phyloP scores from a whole-genome alignment of 2,113 vertebrate genomes.

The Calypte anna region DNA sequence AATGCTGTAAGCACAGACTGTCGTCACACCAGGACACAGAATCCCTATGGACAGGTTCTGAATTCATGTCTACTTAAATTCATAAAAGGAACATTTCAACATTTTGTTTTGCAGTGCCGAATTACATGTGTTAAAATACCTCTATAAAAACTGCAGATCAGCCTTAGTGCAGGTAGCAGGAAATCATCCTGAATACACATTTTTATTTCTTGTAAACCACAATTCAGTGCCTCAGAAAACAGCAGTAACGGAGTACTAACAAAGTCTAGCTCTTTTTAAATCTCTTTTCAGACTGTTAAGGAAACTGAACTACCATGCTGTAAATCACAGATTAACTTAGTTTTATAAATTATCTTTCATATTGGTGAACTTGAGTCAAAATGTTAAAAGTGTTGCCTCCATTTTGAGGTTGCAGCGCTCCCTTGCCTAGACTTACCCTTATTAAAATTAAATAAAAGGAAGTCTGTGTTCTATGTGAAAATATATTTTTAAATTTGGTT shows the following conservation, averaged over 20 bases:
- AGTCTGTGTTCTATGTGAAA: background rate
- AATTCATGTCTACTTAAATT: background rate
- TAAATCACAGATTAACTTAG: background rate
- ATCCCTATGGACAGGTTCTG: background rate
- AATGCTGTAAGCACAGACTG: background rate
- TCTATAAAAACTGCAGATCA: background rate
- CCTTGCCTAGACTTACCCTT: background rate
- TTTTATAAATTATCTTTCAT: background rate
- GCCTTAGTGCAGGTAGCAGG: background rate
- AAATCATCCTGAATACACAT: background rate
- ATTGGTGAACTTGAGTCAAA: background rate
- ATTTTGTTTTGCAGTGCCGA: background rate
- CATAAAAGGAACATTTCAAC: background rate
- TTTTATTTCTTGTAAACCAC: background rate
- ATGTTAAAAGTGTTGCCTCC: rapidly evolving
- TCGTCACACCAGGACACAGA: background rate
- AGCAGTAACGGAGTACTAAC: background rate
- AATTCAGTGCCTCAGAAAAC: background rate
- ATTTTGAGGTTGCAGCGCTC: background rate
- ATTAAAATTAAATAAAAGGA: slow-evolving; percentile 5
- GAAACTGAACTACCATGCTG: background rate
- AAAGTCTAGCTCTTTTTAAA: background rate
- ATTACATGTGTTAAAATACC: background rate
- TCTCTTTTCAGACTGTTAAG: background rate
- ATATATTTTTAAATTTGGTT: background rate